Conservation (phyloP, 64 coral and sea anemone species). For the Actinia tenebrosa region DNA sequence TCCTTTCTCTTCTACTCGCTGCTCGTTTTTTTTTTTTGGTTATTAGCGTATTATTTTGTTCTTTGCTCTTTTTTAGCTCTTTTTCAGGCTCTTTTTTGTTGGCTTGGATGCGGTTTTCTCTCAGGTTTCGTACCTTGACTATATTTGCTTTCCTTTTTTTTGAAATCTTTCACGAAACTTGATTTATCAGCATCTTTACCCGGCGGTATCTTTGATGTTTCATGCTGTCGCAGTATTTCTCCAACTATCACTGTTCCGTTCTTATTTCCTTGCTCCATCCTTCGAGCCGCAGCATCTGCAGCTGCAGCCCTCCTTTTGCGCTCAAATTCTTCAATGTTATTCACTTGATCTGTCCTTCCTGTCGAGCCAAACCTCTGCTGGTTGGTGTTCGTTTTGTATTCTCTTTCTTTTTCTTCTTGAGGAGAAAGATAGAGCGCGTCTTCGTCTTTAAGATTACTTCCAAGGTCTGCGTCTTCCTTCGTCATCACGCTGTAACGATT, state of each 20-base stretch:
- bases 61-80: neutral
- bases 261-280: neutral
- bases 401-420: neutral
- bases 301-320: too few species aligned
- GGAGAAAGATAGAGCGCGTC: too few species aligned
- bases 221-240: neutral
- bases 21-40: neutral
- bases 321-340: too few species aligned
- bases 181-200: neutral
- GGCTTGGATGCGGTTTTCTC: neutral
- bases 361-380: too few species aligned
- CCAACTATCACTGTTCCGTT: neutral
- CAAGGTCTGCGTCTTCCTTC: neutral
- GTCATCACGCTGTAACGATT: slow-evolving; percentile 19
- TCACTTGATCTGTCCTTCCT: too few species aligned
- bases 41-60: neutral
- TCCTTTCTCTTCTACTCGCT: neutral
- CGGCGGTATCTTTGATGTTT: neutral
- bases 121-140: too few species aligned
- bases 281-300: neutral
- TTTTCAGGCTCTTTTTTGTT: neutral
- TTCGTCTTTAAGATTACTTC: too few species aligned
- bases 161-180: neutral
- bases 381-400: neutral
- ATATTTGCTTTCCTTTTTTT: neutral